phyloP scores from a whole-genome alignment of 2,113 vertebrate genomes.

The Chaetodon auriga region DNA sequence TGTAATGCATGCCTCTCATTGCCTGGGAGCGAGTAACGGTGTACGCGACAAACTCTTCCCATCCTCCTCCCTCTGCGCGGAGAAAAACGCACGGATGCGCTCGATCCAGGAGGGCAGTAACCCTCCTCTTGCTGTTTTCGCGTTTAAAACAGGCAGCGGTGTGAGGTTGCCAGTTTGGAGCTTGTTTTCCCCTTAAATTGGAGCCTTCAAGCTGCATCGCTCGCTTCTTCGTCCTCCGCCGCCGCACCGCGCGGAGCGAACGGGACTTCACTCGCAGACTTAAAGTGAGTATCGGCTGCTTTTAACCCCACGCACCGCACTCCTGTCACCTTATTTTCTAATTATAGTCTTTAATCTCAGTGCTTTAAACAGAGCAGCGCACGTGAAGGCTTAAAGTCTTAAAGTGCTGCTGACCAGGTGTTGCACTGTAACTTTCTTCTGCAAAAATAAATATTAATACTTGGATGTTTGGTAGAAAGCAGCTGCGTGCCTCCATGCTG shows the following conservation, averaged over 20 bases:
- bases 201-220: constrained; percentile 32
- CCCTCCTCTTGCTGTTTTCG: constrained; percentile 19
- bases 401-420: constrained; percentile 56
- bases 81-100: constrained; percentile 13
- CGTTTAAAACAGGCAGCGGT: constrained; percentile 6
- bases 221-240: neutral
- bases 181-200: constrained; percentile 4
- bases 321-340: neutral
- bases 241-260: constrained; percentile 36
- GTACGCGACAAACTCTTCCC: constrained; percentile 22
- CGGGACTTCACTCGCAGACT: constrained; percentile 42
- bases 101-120: constrained; percentile 14
- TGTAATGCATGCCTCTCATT: constrained; percentile 46
- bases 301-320: neutral
- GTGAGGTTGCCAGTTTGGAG: constrained; percentile 49
- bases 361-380: constrained; percentile 8
- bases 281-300: constrained; percentile 57
- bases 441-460: neutral
- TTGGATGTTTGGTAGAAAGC: neutral
- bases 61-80: constrained; percentile 17
- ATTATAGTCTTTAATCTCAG: constrained; percentile 27
- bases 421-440: constrained; percentile 63
- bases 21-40: constrained; percentile 47
- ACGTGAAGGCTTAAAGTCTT: constrained; percentile 31
- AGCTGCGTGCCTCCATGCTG: too few relatives aligned